A percentile compares a stretch with the other conserved stretches of the same genome.
These are phyloP conservation scores for Porites australiensis DNA, from an alignment of 64 coral and sea anemone genomes.

Conservation along the genomic window DNA sequence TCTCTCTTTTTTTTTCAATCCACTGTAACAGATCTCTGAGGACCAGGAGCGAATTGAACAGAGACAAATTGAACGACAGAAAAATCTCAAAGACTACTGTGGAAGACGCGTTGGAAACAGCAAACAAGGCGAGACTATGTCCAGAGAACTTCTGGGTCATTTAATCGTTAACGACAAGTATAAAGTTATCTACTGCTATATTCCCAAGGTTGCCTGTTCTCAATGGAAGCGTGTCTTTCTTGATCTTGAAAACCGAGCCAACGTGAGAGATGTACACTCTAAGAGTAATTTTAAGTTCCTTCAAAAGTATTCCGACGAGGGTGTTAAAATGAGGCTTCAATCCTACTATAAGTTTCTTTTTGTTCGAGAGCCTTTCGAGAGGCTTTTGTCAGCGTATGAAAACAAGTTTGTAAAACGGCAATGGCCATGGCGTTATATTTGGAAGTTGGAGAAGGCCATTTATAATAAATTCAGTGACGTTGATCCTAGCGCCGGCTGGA, in stretches of 20 bases:
- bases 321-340: background rate
- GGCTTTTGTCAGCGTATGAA: background rate
- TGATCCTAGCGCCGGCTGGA: background rate
- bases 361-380: conserved; percentile 32
- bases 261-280: background rate
- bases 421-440: no score
- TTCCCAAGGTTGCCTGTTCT: background rate
- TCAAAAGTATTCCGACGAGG: background rate
- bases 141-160: background rate
- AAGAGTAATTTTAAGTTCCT: background rate
- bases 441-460: no score
- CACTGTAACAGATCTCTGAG: no score
- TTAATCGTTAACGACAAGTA: background rate
- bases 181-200: background rate
- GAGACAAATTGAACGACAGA: background rate
- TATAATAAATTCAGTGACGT: background rate
- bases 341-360: conserved; percentile 26
- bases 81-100: conserved; percentile 8
- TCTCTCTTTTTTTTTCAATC: no score
- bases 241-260: background rate
- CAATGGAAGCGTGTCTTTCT: background rate
- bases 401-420: no score
- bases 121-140: background rate
- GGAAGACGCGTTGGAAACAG: background rate
- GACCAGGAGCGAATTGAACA: no score